Evolutionary conservation across 2,113 vertebrate species (phyloP), one percentile per base, ranked within the genome.

Genomic region (Xiphophorus maculatus): DNA sequence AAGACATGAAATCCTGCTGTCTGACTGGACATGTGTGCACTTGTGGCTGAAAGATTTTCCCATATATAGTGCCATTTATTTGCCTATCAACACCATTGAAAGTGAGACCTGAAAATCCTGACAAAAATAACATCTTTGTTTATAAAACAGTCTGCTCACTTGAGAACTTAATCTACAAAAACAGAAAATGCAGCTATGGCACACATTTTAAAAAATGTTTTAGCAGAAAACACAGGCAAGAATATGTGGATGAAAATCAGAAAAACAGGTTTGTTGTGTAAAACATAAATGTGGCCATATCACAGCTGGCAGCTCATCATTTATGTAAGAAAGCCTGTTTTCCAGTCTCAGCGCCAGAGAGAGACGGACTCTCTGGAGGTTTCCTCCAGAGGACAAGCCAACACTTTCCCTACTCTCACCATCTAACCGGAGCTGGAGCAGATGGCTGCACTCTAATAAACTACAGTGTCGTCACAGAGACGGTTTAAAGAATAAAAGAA

Each of bases 241-340:
- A 66, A 80, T 51, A 66, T 67, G 30, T 69, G 54, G 72, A 69
- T 48, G 17, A 48, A 48, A 42, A 71, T 71, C 66, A 87, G 81
- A 87, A 73, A 15, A 29, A 89, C 68, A 60, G 44, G 66, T 84
- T 85, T 76, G 77, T 64, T 91, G 86, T 89, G 83, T 89, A 84
- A 91, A 88, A 89, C 83, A 90, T 86, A 73, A 90, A 87, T 19
- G 83, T 54, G 79, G 77, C 76, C 85, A 87, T 82, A 85, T 89
- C 79, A 51, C 88, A 91, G 90, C 88, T 85, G 87, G 74, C 78
- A 86, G 82, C 87, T 92, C 89, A 92, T 92, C 83, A 89, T 80
- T 91, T 85, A 93, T 92, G 92, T 77, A 92, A 70, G 80, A 81
- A 77, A 74, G 44, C 71, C 68, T 74, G 83, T 90, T 74, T 85